These are phyloP conservation scores for Oxyteleia sp. DNA, from an alignment of 2,888 invertebrate species.

Conservation along the genomic window DNA sequence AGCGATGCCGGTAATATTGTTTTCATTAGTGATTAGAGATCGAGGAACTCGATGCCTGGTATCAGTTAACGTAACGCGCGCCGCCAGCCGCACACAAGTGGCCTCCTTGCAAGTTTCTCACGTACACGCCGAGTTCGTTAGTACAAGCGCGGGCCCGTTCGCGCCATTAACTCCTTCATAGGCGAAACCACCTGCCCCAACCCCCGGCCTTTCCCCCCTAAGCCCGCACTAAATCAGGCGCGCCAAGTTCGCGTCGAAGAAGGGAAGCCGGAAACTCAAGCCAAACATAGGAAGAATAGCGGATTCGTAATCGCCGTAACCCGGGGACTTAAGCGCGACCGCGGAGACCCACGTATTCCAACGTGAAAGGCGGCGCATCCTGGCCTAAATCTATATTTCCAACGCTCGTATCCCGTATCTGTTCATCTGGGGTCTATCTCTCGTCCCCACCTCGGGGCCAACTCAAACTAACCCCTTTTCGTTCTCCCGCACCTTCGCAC, in stretches of 20 bases:
- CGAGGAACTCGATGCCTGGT: conserved; percentile 49
- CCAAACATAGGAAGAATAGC: conserved; percentile 83
- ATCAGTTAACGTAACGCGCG: conserved; percentile 19
- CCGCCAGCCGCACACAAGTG: conserved; percentile 7
- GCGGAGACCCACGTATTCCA: conserved; percentile 72
- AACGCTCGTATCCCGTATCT: conserved; percentile 83
- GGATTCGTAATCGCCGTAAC: conserved; percentile 85
- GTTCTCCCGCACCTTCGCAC: conserved; percentile 59
- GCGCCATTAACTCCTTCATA: conserved; percentile 87
- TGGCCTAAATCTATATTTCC: conserved; percentile 86
- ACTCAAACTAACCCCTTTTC: conserved; percentile 64
- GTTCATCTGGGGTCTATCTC: conserved; percentile 84
- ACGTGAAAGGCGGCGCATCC: conserved; percentile 73
- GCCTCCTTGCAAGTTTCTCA: conserved; percentile 29
- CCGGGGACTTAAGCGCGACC: conserved; percentile 84
- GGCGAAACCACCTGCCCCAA: conserved; percentile 79
- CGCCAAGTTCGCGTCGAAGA: conserved; percentile 74
- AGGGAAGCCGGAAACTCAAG: conserved; percentile 84
- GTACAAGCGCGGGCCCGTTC: conserved; percentile 61
- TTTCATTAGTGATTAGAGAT: conserved; percentile 82
- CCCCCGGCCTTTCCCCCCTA: too few relatives aligned
- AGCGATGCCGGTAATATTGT: conserved; percentile 79
- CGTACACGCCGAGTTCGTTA: conserved; percentile 62
- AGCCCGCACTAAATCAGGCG: conserved; percentile 75
- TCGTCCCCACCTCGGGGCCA: conserved; percentile 61